Percentiles rank a stretch among this genome's conserved stretches.
Evolutionary conservation across 2,113 vertebrate species (phyloP).

Genomic region (Menidia beryllina): DNA sequence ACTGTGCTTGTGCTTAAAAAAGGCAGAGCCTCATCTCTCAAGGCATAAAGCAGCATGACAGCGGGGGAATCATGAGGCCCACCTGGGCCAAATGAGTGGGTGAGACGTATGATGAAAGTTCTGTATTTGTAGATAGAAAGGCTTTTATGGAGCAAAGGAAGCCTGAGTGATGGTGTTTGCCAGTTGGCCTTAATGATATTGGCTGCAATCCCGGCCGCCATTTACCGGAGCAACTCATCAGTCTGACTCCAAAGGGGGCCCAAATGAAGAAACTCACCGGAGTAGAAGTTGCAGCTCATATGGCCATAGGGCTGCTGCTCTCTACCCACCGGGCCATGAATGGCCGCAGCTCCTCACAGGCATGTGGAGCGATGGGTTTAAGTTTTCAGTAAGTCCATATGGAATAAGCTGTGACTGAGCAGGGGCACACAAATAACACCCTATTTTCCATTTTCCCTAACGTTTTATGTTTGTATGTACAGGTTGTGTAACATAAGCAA

Average conservation of each 20-base stretch:
- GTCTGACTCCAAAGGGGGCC: conserved; percentile 11
- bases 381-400: conserved; percentile 4
- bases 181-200: conserved; percentile 21
- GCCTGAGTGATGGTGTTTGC: conserved; percentile 18
- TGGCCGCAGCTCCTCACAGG: not conserved
- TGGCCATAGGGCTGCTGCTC: not conserved
- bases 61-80: conserved; percentile 1
- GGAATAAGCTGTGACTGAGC: conserved; percentile 16
- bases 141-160: conserved; percentile 12
- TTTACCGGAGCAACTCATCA: conserved; percentile 28
- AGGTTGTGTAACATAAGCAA: too few species aligned
- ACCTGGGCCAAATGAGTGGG: conserved; percentile 21
- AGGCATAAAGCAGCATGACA: conserved; percentile 2
- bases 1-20: not conserved
- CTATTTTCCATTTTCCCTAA: not conserved
- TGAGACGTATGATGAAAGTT: conserved; percentile 9
- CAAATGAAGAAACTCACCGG: conserved; percentile 15
- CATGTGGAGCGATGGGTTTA: not conserved
- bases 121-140: conserved; percentile 22
- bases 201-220: conserved; percentile 23
- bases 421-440: conserved; percentile 5
- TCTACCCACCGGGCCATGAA: not conserved
- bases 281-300: conserved; percentile 9
- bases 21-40: not conserved
- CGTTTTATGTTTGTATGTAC: too few species aligned